Base-by-base conservation (phyloP, 2,888 invertebrate species). In the Aspidiotus destructor region DNA sequence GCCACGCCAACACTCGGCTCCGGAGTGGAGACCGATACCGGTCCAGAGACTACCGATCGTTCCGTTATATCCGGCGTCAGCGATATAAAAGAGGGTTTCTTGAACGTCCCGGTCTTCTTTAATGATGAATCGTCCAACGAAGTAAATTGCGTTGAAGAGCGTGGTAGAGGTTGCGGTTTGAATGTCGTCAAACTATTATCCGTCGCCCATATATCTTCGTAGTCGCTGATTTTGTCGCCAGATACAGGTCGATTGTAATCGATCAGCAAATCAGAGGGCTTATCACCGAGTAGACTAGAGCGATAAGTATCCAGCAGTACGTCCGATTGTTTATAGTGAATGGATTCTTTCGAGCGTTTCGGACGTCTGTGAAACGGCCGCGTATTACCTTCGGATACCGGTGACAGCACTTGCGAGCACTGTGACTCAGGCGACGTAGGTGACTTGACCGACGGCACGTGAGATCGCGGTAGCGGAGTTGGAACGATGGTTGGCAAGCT, bases 151-250 rank as follows among this genome's bases (percentile, higher is more conserved):
- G 28, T 28, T 5, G 55, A 13, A 15, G 53, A 57, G 40, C 54
- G 65, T 8, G 62, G 65, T 1, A 69, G 64, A 1, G 70, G 72
- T 8, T 70, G 60, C 7, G 76, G 75, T 70, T 76, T 76, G 71
- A 76, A 76, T 8, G 76, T 76, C 9, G 55, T 41, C 69, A 75
- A 68, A 58, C 74, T 71, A 7, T 71, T 72, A 71, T 85, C 85
- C 67, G 85, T 84, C 71, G 87, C 85, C 94, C 95, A 95, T 73
- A 95, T 87, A 76, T 95, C 95, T 79, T 95, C 95, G 76, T 95
- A 95, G 78, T 95, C 95, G 74, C 93, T 93, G 60, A 90, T 87
- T 80, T 94, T 94, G 76, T 95, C 95, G 71, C 89, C 88, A 28
- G 28, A 28, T 5, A 28, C 28, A 5, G 28, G 28, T 28, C 28